A percentile compares a stretch with the other conserved stretches of the same genome.
These are phyloP conservation scores for Muscicapa striata DNA, from an alignment of 2,797 vertebrate species.

Conservation along the genomic window DNA sequence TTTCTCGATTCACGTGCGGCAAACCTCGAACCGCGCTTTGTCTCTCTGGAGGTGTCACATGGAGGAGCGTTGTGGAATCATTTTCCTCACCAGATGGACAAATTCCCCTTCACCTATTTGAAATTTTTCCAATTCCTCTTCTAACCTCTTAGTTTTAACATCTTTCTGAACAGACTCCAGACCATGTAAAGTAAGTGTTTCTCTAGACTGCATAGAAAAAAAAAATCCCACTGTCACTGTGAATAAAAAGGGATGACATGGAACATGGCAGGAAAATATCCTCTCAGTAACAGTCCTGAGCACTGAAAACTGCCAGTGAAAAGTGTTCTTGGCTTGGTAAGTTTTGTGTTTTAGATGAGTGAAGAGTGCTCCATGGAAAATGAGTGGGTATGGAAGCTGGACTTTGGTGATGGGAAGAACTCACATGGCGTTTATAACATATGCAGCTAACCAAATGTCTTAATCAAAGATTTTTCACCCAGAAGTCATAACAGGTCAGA, in stretches of 20 bases:
- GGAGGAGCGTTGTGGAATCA: not conserved
- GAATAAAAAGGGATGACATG: not conserved
- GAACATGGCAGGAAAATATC: not conserved
- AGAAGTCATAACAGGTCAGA: not conserved
- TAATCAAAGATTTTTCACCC: not conserved
- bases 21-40: not conserved
- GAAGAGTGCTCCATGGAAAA: not conserved
- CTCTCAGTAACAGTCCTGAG: not conserved
- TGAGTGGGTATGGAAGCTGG: rapidly evolving
- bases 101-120: not conserved
- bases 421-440: not conserved
- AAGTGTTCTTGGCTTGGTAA: not conserved
- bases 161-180: not conserved
- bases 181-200: not conserved
- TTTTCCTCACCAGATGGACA: not conserved
- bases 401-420: not conserved
- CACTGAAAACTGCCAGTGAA: not conserved
- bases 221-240: not conserved
- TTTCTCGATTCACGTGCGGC: not conserved
- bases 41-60: rapidly evolving
- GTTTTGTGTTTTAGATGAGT: not conserved
- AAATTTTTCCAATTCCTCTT: not conserved
- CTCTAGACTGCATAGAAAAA: not conserved
- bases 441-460: not conserved
- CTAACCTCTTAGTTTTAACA: not conserved